Percentiles rank a stretch among this genome's conserved stretches.
Conservation (phyloP, 2,888 invertebrate species). For the Dryococelus australis region DNA sequence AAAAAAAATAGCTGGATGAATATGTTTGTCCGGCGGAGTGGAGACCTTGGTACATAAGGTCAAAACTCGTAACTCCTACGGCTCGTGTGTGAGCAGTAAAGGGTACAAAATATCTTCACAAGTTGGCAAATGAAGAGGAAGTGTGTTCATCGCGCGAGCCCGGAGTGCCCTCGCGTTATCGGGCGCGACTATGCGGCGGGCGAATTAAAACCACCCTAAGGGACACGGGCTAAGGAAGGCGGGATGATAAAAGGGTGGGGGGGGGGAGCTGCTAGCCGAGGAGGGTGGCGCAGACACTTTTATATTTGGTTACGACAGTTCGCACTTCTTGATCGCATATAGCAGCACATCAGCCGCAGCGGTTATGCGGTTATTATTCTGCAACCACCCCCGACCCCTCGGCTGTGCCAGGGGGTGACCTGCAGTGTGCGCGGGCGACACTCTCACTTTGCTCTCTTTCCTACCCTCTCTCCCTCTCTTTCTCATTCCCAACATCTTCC, state of each 20-base stretch:
- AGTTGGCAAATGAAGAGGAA: background rate
- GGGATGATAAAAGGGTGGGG: too few species aligned
- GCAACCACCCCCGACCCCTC: background rate
- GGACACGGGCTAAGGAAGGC: background rate
- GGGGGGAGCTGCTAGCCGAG: background rate
- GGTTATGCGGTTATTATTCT: conserved; percentile 7
- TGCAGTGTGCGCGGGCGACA: background rate
- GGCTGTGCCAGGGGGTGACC: background rate
- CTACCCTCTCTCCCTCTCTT: too few species aligned
- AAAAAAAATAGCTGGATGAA: too few species aligned
- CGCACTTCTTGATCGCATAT: conserved; percentile 16
- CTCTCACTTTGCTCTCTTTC: background rate
- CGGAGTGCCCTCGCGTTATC: background rate
- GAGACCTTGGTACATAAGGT: too few species aligned
- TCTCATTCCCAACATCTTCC: too few species aligned
- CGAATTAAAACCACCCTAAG: background rate
- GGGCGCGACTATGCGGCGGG: background rate
- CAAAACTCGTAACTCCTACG: too few species aligned
- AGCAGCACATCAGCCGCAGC: conserved; percentile 16
- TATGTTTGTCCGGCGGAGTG: too few species aligned
- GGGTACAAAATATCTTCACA: too few species aligned
- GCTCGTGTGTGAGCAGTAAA: too few species aligned
- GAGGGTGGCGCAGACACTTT: conserved; percentile 4
- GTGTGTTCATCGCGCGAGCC: background rate
- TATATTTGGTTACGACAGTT: conserved; percentile 16